Evolutionary conservation across 2,888 invertebrate genomes (phyloP).

Genomic region (Melanostoma scalare): DNA sequence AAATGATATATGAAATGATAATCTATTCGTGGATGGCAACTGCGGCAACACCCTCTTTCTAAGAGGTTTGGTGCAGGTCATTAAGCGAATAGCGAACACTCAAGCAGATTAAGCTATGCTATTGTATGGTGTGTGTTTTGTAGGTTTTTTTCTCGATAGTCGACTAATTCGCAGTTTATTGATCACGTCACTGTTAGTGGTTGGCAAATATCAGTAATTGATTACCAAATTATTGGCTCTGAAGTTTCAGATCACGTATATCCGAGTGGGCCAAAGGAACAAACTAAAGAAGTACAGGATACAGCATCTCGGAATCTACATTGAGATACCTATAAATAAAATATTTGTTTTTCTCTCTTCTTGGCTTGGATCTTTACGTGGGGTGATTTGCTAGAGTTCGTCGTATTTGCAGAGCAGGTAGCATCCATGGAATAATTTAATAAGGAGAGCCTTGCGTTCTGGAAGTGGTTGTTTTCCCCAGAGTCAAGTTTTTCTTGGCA

Average conservation of each 20-base stretch:
- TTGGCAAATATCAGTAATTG: constrained; percentile 73
- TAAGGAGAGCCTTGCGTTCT: constrained; percentile 69
- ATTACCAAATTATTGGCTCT: constrained; percentile 72
- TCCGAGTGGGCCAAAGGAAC: constrained; percentile 18
- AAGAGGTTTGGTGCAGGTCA: constrained; percentile 35
- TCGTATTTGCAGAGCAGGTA: constrained; percentile 70
- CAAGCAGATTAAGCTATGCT: constrained; percentile 3
- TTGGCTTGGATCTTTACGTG: constrained; percentile 49
- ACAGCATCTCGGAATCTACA: constrained; percentile 46
- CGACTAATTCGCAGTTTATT: constrained; percentile 71
- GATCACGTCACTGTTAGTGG: constrained; percentile 71
- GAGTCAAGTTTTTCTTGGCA: constrained; percentile 70
- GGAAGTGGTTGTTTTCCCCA: constrained; percentile 66
- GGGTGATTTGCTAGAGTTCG: constrained; percentile 35
- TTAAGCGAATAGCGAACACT: constrained; percentile 42
- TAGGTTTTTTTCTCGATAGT: constrained; percentile 46
- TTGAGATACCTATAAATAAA: constrained; percentile 72
- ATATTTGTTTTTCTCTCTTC: constrained; percentile 71
- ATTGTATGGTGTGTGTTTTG: constrained; percentile 17
- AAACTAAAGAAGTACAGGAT: constrained; percentile 30
- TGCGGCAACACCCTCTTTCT: not conserved
- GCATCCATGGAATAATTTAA: constrained; percentile 73
- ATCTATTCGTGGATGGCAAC: constrained; percentile 61
- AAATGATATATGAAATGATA: constrained; percentile 73
- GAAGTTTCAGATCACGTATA: constrained; percentile 72